These are phyloP conservation scores for Sesia apiformis DNA, from an alignment of 2,888 invertebrate species.

Conservation along the genomic window DNA sequence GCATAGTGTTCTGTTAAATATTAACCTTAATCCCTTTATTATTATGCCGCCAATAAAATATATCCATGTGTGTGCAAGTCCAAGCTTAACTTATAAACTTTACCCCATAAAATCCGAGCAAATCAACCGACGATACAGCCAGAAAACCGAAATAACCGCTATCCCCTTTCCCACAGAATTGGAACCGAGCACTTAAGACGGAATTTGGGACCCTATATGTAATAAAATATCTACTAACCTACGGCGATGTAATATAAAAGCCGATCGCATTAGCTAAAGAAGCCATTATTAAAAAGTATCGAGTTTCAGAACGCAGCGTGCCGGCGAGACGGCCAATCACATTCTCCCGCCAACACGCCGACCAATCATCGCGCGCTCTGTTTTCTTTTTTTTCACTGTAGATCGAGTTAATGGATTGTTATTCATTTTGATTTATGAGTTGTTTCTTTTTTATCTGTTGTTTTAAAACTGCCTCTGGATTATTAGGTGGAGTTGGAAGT, in stretches of 20 bases:
- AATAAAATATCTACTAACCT: conserved; percentile 68
- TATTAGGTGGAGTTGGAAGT: not conserved
- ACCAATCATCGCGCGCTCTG: conserved; percentile 45
- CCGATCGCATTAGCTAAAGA: conserved; percentile 70
- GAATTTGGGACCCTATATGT: conserved; percentile 51
- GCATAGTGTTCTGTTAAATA: too few relatives aligned
- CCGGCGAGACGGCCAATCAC: conserved; percentile 45
- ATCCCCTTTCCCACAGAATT: conserved; percentile 40
- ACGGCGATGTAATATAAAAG: conserved; percentile 59
- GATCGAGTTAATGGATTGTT: conserved; percentile 69
- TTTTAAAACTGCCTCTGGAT: not conserved
- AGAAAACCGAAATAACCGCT: conserved; percentile 38
- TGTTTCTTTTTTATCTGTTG: conserved; percentile 21
- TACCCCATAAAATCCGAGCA: conserved; percentile 26
- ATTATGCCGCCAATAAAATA: too few relatives aligned
- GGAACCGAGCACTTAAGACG: conserved; percentile 43
- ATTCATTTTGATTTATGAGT: conserved; percentile 66
- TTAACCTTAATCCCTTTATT: too few relatives aligned
- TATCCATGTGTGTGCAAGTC: too few relatives aligned
- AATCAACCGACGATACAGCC: conserved; percentile 34
- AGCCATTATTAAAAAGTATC: conserved; percentile 75
- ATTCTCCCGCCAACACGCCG: conserved; percentile 37
- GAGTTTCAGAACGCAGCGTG: conserved; percentile 60
- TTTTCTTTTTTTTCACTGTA: conserved; percentile 54
- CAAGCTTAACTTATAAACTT: not conserved